Percentiles rank a stretch among this genome's conserved stretches.
phyloP scores from a whole-genome alignment of 2,113 vertebrate species.

The Lampris megalopsis region DNA sequence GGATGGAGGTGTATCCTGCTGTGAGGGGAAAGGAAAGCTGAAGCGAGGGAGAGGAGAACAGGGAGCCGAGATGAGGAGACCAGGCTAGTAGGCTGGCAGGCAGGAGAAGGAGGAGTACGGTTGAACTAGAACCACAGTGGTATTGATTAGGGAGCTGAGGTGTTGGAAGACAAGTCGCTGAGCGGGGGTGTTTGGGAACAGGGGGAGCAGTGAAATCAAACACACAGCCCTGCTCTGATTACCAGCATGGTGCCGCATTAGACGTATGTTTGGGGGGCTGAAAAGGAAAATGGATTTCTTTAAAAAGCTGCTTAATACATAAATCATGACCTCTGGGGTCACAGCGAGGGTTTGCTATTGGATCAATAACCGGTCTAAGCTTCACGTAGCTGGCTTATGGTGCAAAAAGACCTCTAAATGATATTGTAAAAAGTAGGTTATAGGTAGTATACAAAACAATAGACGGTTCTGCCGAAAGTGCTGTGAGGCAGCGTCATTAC shows the following conservation, averaged over 20 bases:
- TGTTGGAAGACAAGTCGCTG: conserved; percentile 70
- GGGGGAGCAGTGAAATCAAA: conserved; percentile 67
- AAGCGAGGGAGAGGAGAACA: conserved; percentile 45
- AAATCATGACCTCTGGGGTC: conserved; percentile 84
- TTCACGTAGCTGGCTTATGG: conserved; percentile 64
- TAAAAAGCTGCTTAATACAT: conserved; percentile 83
- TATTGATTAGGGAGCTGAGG: conserved; percentile 75
- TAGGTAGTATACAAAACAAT: conserved; percentile 29
- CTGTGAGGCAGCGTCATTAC: conserved; percentile 26
- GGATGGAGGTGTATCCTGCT: conserved; percentile 71
- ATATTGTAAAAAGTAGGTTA: conserved; percentile 51
- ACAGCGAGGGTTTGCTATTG: conserved; percentile 69
- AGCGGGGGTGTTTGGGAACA: conserved; percentile 57
- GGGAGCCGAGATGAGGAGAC: conserved; percentile 21
- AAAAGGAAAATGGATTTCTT: conserved; percentile 79
- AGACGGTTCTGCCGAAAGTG: conserved; percentile 36
- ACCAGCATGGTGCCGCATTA: conserved; percentile 75
- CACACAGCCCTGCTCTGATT: conserved; percentile 76
- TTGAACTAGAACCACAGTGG: conserved; percentile 57
- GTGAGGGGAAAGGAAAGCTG: conserved; percentile 59
- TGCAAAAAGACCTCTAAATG: conserved; percentile 60
- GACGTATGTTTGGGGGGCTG: conserved; percentile 63
- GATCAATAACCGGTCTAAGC: conserved; percentile 74
- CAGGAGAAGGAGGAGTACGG: conserved; percentile 50
- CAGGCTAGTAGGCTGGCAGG: conserved; percentile 22